These are phyloP conservation scores for Cheilosia scutellata DNA, from an alignment of 2,888 invertebrate genomes.

Conservation along the genomic window DNA sequence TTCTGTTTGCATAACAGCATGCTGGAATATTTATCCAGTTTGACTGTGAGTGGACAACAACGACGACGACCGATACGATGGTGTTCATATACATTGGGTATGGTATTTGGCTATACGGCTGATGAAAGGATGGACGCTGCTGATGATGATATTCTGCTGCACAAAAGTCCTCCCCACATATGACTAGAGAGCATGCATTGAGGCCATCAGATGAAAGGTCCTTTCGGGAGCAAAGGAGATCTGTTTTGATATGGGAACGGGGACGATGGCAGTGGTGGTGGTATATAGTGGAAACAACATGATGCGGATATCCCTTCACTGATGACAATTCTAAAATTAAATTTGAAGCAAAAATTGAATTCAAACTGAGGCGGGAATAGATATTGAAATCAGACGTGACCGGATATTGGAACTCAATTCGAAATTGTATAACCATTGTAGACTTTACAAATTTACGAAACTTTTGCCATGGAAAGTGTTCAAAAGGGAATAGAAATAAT, in stretches of 20 bases:
- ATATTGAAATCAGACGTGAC: constrained; percentile 40
- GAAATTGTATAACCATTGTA: not conserved
- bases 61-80: constrained; percentile 7
- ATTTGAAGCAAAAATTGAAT: constrained; percentile 44
- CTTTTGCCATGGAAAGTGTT: not conserved
- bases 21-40: constrained; percentile 63
- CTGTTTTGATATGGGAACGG: constrained; percentile 43
- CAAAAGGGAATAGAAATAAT: no score
- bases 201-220: constrained; percentile 45
- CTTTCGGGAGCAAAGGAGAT: constrained; percentile 43
- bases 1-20: constrained; percentile 47
- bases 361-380: constrained; percentile 18
- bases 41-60: constrained; percentile 24
- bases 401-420: constrained; percentile 34
- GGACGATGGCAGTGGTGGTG: not conserved
- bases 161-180: constrained; percentile 19
- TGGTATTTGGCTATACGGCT: not conserved
- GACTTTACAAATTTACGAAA: not conserved
- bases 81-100: not conserved
- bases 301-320: constrained; percentile 42
- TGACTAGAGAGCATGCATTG: constrained; percentile 8
- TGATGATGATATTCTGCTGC: constrained; percentile 15
- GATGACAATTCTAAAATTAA: constrained; percentile 51
- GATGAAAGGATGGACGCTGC: not conserved
- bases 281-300: constrained; percentile 20